Conservation (phyloP, 2,888 invertebrate genomes). For the Lasioglossum lativentre region DNA sequence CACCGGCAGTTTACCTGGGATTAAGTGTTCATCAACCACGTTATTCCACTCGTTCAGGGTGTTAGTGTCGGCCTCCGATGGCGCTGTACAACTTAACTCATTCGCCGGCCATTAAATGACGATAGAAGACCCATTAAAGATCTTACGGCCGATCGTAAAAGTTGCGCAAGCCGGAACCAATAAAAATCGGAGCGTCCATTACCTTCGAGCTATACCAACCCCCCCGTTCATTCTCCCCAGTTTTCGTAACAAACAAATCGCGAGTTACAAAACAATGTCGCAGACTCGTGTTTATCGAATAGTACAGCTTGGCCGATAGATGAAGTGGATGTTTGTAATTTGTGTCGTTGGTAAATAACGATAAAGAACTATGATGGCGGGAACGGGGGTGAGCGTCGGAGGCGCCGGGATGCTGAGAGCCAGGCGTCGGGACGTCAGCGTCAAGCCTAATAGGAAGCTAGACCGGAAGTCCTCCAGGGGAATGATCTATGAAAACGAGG, state of each 20-base stretch:
- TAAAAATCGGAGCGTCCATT: background rate
- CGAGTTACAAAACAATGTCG: slow-evolving; percentile 1
- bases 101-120: slow-evolving; percentile 31
- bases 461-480: slow-evolving; percentile 96
- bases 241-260: background rate
- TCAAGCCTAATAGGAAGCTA: slow-evolving; percentile 95
- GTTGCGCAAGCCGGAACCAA: background rate
- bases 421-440: slow-evolving; percentile 93
- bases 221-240: background rate
- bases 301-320: background rate
- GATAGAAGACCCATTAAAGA: slow-evolving; percentile 12
- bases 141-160: slow-evolving; percentile 35
- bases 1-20: slow-evolving; percentile 8
- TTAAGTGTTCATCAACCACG: slow-evolving; percentile 21
- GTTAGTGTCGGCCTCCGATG: slow-evolving; percentile 30
- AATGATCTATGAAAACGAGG: slow-evolving; percentile 97
- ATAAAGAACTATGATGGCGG: slow-evolving; percentile 78
- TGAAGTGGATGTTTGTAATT: slow-evolving; percentile 12
- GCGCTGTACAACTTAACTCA: slow-evolving; percentile 36
- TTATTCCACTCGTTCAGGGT: background rate
- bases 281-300: background rate
- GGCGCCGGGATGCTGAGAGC: slow-evolving; percentile 91
- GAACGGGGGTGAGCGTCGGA: slow-evolving; percentile 76
- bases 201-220: background rate
- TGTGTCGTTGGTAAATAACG: background rate